Conservation (phyloP, 2,797 vertebrate species). For the Cynopterus sphinx region DNA sequence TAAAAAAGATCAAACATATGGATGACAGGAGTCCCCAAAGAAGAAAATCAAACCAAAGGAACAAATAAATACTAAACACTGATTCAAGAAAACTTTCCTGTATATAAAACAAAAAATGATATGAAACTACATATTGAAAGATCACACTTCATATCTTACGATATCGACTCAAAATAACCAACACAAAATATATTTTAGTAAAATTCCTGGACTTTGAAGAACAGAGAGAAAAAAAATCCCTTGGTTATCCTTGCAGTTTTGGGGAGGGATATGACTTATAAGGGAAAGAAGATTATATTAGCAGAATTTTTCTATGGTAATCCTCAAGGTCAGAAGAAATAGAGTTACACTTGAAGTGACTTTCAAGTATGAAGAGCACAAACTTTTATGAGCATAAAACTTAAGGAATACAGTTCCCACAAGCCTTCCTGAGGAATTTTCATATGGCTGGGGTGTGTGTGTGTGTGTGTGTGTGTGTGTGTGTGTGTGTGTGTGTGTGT, state of each 20-base stretch:
- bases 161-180: background rate
- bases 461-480: too few relatives aligned
- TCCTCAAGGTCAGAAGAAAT: background rate
- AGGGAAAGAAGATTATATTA: background rate
- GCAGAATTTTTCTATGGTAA: background rate
- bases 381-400: background rate
- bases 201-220: background rate
- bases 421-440: background rate
- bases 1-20: background rate
- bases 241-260: background rate
- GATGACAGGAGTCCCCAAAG: background rate
- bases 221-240: background rate
- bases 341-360: background rate
- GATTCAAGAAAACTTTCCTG: background rate
- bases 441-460: background rate
- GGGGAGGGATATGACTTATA: background rate
- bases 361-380: background rate
- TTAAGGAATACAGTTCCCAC: background rate
- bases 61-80: background rate
- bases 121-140: background rate
- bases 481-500: background rate
- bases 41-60: conserved; percentile 1
- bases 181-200: background rate
- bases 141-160: background rate
- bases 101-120: background rate